phyloP scores from a whole-genome alignment of 2,797 vertebrate genomes.

The Enteromius fasciolatus region DNA sequence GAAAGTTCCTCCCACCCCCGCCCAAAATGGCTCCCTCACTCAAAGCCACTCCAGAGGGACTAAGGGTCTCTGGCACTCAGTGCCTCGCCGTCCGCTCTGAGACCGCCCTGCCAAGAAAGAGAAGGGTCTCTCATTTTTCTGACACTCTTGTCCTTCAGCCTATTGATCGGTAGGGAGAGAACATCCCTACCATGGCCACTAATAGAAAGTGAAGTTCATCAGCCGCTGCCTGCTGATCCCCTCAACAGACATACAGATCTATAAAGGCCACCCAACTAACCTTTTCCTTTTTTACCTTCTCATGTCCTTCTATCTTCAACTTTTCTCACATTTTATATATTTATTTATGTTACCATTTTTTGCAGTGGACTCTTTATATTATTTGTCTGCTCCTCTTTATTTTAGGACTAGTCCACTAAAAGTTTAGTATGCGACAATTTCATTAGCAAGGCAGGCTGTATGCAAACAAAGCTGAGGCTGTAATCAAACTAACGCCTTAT shows the following conservation, averaged over 20 bases:
- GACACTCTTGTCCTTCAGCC: constrained; percentile 82
- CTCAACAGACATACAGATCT: constrained; percentile 72
- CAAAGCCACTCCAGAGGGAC: constrained; percentile 60
- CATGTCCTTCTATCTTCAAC: constrained; percentile 55
- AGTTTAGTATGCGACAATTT: constrained; percentile 18
- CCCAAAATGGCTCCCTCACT: constrained; percentile 63
- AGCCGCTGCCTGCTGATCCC: constrained; percentile 66
- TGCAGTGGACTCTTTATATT: constrained; percentile 18
- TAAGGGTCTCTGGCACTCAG: constrained; percentile 53
- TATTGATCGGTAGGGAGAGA: constrained; percentile 79
- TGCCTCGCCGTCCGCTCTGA: constrained; percentile 46
- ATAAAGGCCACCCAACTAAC: constrained; percentile 76
- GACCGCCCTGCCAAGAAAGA: constrained; percentile 61
- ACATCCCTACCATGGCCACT: constrained; percentile 72
- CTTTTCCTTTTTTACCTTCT: constrained; percentile 68
- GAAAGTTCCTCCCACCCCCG: constrained; percentile 36
- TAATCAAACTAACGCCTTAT: constrained; percentile 40
- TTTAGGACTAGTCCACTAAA: constrained; percentile 13
- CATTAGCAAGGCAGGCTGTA: constrained; percentile 17
- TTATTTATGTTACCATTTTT: constrained; percentile 13
- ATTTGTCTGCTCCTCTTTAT: constrained; percentile 13
- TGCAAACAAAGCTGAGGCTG: constrained; percentile 30
- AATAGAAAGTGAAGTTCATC: constrained; percentile 84
- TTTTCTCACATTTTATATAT: constrained; percentile 32
- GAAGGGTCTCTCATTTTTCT: constrained; percentile 78